phyloP scores from a whole-genome alignment of 2,113 vertebrate species.

The Gasterosteus nipponicus region DNA sequence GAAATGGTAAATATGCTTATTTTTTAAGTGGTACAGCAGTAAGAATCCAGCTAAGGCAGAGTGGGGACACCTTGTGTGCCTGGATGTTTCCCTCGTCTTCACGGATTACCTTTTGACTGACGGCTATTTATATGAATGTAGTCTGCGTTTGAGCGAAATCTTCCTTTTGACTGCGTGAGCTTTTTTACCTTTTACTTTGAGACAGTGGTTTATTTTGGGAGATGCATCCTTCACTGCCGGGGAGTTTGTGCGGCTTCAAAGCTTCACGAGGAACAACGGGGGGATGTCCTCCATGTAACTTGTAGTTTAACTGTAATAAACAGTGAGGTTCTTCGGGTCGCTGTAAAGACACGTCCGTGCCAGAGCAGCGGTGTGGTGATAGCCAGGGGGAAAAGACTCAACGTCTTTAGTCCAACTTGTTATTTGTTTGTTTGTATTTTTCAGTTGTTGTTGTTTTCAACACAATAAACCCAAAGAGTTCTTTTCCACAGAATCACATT shows the following conservation, averaged over 20 bases:
- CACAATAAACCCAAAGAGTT: too few relatives aligned
- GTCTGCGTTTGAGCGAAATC: too few relatives aligned
- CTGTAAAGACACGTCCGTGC: background rate
- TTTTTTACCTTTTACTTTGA: slow-evolving; percentile 16
- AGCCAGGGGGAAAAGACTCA: background rate
- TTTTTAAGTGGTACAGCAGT: slow-evolving; percentile 16
- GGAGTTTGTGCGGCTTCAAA: slow-evolving; percentile 32
- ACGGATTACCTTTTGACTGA: slow-evolving; percentile 27
- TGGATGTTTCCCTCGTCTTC: slow-evolving; percentile 15
- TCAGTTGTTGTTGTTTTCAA: too few relatives aligned
- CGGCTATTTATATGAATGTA: slow-evolving; percentile 16
- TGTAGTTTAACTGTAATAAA: slow-evolving; percentile 8
- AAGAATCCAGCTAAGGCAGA: background rate
- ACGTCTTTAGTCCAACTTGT: background rate
- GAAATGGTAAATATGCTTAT: slow-evolving; percentile 4
- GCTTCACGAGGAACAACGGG: slow-evolving; percentile 34
- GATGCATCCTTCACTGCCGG: slow-evolving; percentile 3
- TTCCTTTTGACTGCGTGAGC: background rate
- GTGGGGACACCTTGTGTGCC: background rate
- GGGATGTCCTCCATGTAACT: slow-evolving; percentile 30
- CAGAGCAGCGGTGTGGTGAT: background rate
- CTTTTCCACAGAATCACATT: too few relatives aligned
- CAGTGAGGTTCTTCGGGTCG: background rate
- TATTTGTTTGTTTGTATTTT: background rate
- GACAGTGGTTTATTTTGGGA: slow-evolving; percentile 40